Percentiles rank a stretch among this genome's conserved stretches.
Evolutionary conservation across 2,888 invertebrate genomes (phyloP).

Genomic region (Seira ritae): DNA sequence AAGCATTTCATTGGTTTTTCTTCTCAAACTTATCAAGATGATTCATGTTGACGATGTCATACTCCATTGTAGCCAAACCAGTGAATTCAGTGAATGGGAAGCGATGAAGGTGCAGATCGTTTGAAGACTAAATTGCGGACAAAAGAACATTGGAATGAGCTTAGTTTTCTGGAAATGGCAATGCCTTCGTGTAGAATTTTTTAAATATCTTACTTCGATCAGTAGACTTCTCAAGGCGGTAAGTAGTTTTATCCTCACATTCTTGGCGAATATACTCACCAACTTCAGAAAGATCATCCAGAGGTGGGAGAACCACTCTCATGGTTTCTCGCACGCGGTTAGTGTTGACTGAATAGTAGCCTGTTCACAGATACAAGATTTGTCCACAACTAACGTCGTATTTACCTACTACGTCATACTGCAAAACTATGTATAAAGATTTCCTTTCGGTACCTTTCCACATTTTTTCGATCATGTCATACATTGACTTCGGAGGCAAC

Average conservation of each 20-base stretch:
- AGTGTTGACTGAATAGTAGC: conserved; percentile 89
- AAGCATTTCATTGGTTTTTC: conserved; percentile 33
- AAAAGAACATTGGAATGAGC: neutral
- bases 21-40: conserved; percentile 57
- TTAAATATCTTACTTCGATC: conserved; percentile 79
- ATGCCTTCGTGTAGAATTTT: neutral
- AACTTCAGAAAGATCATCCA: conserved; percentile 78
- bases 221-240: conserved; percentile 83
- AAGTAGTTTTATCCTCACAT: conserved; percentile 84
- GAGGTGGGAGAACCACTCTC: conserved; percentile 84
- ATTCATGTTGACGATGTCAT: conserved; percentile 83
- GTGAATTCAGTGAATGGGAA: conserved; percentile 86
- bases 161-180: neutral
- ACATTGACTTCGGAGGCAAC: conserved; percentile 86
- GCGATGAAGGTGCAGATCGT: conserved; percentile 76
- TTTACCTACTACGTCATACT: conserved; percentile 17
- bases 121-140: conserved; percentile 80
- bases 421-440: no score
- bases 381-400: no score
- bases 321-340: conserved; percentile 83
- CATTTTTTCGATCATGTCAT: conserved; percentile 88
- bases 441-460: conserved; percentile 82
- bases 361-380: conserved; percentile 73
- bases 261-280: conserved; percentile 84
- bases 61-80: conserved; percentile 85